Conservation (phyloP, 1,140 invertebrate genomes). For the Atopsyche davidsoni region DNA sequence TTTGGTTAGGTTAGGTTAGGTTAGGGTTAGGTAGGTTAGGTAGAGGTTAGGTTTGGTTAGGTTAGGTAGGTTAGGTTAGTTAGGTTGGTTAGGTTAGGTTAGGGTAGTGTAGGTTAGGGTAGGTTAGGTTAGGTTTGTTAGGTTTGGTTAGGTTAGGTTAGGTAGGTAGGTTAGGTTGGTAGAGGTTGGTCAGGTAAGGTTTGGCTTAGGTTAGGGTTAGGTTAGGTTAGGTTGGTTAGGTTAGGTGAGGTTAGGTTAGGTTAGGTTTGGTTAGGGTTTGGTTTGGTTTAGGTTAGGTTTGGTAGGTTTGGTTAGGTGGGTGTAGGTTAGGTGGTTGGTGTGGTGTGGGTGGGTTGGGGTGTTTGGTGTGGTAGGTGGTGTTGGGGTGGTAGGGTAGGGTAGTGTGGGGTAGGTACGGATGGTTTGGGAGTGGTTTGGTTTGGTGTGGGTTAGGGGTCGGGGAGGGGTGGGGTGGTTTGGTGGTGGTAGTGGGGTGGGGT, state of each 20-base stretch:
- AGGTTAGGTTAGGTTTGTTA: no score
- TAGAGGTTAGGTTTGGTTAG: not conserved
- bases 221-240: conserved; percentile 3
- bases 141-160: no score
- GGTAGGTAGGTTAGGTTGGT: conserved; percentile 6
- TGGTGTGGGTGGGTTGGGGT: no score
- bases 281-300: conserved; percentile 5
- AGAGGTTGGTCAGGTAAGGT: not conserved
- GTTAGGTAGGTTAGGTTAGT: conserved; percentile 2
- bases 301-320: conserved; percentile 3
- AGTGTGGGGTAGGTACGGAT: no score
- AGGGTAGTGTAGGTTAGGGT: not conserved
- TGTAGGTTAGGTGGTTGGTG: no score
- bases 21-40: conserved; percentile 3
- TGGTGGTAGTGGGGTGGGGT: no score
- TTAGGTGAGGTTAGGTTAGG: conserved; percentile 5
- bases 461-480: no score
- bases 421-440: no score
- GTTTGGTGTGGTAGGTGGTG: no score
- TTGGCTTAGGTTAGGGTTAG: no score
- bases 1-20: conserved; percentile 6
- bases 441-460: no score
- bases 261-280: conserved; percentile 2
- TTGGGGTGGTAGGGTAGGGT: no score
- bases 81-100: conserved; percentile 6